Conservation (phyloP, 2,888 invertebrate species). For the Bhutanitis thaidina region DNA sequence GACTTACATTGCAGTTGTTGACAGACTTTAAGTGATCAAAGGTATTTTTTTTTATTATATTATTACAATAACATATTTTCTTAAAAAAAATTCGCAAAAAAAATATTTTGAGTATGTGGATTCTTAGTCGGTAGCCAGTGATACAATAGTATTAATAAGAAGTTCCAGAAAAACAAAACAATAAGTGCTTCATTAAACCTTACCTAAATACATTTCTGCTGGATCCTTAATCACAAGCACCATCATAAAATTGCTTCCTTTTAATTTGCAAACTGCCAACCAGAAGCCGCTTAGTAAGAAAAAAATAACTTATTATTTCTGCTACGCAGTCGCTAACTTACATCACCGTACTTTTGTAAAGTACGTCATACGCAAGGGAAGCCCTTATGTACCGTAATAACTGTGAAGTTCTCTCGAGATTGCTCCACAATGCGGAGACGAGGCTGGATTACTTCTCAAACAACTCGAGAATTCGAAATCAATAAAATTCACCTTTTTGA, state of each 20-base stretch:
- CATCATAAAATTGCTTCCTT: background rate
- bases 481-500: constrained; percentile 55
- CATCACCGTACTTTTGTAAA: constrained; percentile 22
- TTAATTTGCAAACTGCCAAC: background rate
- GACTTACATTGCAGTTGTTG: no score
- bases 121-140: no score
- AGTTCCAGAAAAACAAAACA: no score
- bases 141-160: no score
- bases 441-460: constrained; percentile 60
- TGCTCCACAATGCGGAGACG: constrained; percentile 42
- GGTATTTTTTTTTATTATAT: no score
- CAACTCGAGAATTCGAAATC: constrained; percentile 59
- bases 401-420: constrained; percentile 43
- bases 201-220: no score
- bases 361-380: constrained; percentile 29
- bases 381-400: constrained; percentile 49
- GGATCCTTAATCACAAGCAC: no score
- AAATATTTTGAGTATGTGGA: no score
- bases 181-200: no score
- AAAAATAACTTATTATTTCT: constrained; percentile 1
- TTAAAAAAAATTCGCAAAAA: no score
- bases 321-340: constrained; percentile 12
- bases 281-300: background rate
- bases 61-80: no score
- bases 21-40: no score